Evolutionary conservation across 2,113 vertebrate species (phyloP), one percentile per base, ranked within the genome.

Genomic region (Motacilla tschutschensis): DNA sequence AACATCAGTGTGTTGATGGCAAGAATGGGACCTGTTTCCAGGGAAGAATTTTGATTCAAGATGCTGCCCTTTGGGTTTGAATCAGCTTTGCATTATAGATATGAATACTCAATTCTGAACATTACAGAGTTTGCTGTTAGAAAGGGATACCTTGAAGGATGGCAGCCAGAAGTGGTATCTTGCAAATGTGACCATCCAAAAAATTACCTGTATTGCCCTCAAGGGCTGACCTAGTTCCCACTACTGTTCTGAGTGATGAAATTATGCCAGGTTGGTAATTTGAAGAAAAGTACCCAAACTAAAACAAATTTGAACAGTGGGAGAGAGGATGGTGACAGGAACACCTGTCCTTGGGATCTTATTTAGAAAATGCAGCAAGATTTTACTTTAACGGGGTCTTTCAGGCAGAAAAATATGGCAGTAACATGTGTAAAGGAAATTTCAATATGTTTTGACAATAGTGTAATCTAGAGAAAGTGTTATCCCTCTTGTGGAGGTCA

Each of bases 361-460:
- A 96, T 96, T 97, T 97, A 96, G 94, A 83, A 91, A 96, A 95
- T 51, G 81, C 83, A 93, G 92, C 90, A 93, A 96, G 94, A 97
- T 96, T 98, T 96, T 97, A 96, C 94, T 97, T 96, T 96, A 97
- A 96, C 95, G 29, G 95, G 90, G 93, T 96, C 96, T 97, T 97
- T 97, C 97, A 97, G 96, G 97, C 97, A 97, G 97, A 98, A 98
- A 97, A 98, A 97, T 97, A 98, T 96, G 96, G 96, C 97, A 96
- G 97, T 97, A 97, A 98, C 97, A 98, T 95, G 96, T 98, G 97
- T 98, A 98, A 98, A 97, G 96, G 97, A 98, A 97, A 97, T 98
- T 98, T 97, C 97, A 98, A 97, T 98, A 98, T 99, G 98, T 98
- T 98, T 97, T 98, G 98, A 98, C 98, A 98, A 98, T 98, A 97